phyloP scores from a whole-genome alignment of 2,113 vertebrate species.

The Gavialis gangeticus region DNA sequence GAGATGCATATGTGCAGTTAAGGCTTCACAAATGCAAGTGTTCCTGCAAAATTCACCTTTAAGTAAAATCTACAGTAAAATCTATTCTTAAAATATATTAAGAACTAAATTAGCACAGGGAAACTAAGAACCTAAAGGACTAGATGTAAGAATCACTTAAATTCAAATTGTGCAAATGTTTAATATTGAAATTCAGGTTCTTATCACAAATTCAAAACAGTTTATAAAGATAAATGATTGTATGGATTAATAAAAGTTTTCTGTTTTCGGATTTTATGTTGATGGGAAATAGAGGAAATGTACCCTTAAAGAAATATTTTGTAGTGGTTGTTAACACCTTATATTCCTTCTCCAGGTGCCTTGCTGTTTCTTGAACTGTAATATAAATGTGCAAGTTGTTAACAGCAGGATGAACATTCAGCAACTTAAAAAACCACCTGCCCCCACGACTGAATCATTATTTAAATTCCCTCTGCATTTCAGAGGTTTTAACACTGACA shows the following conservation, averaged over 20 bases:
- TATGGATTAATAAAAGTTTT: constrained; percentile 68
- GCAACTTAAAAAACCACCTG: constrained; percentile 68
- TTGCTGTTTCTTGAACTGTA: constrained; percentile 50
- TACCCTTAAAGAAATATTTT: constrained; percentile 79
- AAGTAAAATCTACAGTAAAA: neutral
- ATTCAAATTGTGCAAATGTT: constrained; percentile 37
- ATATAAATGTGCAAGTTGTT: constrained; percentile 77
- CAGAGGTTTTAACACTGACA: constrained; percentile 64
- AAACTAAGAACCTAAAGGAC: neutral
- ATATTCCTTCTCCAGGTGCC: constrained; percentile 65
- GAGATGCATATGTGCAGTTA: constrained; percentile 42
- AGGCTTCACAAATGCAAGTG: neutral
- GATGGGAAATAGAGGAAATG: constrained; percentile 80
- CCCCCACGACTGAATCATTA: constrained; percentile 60
- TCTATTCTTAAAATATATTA: neutral
- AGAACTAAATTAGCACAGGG: constrained; percentile 16
- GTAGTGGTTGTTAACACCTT: constrained; percentile 82
- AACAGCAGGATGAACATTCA: constrained; percentile 74
- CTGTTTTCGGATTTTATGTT: constrained; percentile 82
- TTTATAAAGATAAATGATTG: constrained; percentile 74
- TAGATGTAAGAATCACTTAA: constrained; percentile 32
- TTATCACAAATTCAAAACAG: constrained; percentile 75
- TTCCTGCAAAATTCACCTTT: constrained; percentile 9
- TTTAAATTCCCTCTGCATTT: constrained; percentile 71
- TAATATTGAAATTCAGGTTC: constrained; percentile 32